Percentiles rank a stretch among this genome's conserved stretches.
These are phyloP conservation scores for Vipera latastei DNA, from an alignment of 2,797 vertebrate species.

Conservation along the genomic window DNA sequence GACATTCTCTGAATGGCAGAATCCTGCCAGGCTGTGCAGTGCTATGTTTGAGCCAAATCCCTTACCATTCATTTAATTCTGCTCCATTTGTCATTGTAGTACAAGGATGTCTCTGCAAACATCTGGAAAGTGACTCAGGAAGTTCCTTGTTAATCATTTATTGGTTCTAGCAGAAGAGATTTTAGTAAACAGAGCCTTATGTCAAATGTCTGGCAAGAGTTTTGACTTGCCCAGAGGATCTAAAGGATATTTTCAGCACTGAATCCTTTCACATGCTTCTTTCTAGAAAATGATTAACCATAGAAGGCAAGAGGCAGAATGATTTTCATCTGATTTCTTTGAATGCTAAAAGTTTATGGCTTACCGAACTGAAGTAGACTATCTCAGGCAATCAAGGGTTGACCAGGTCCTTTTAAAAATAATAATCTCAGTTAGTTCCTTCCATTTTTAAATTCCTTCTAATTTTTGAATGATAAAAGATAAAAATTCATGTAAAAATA, in stretches of 20 bases:
- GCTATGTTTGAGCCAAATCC: conserved; percentile 49
- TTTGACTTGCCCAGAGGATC: conserved; percentile 57
- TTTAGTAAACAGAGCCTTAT: conserved; percentile 54
- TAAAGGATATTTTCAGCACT: conserved; percentile 51
- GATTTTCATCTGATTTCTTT: conserved; percentile 50
- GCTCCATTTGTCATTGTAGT: conserved; percentile 75
- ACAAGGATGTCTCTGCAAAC: conserved; percentile 73
- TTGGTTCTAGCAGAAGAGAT: conserved; percentile 52
- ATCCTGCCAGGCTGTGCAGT: conserved; percentile 45
- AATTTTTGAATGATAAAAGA: conserved; percentile 6
- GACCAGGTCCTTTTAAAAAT: conserved; percentile 47
- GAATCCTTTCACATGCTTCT: conserved; percentile 46
- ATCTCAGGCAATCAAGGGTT: conserved; percentile 52
- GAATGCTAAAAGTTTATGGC: conserved; percentile 42
- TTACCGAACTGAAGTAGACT: conserved; percentile 51
- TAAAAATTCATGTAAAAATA: background rate
- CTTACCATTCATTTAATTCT: conserved; percentile 67
- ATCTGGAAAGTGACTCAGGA: conserved; percentile 68
- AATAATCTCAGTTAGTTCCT: conserved; percentile 41
- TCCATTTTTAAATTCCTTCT: background rate
- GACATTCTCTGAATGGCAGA: conserved; percentile 54
- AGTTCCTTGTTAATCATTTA: conserved; percentile 66
- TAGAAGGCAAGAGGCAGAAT: conserved; percentile 37
- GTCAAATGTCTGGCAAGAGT: conserved; percentile 55
- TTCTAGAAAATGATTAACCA: conserved; percentile 56